A percentile compares a stretch with the other conserved stretches of the same genome.
phyloP scores from a whole-genome alignment of 2,113 vertebrate species.

The Mungos mungo region DNA sequence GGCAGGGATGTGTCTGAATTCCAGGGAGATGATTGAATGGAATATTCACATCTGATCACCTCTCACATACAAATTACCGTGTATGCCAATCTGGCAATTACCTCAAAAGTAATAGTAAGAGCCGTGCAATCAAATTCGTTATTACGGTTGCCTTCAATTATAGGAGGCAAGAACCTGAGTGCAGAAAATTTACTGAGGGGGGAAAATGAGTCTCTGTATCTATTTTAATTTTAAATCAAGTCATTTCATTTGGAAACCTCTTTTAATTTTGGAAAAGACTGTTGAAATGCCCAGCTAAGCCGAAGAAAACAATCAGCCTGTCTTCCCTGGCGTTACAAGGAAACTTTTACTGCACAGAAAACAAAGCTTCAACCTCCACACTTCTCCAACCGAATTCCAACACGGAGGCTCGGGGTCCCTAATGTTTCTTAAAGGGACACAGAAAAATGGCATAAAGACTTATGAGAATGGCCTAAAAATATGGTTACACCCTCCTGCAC shows the following conservation, averaged over 20 bases:
- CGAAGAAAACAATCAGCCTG: slow-evolving; percentile 52
- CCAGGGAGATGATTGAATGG: slow-evolving; percentile 66
- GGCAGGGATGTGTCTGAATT: slow-evolving; percentile 72
- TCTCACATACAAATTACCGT: slow-evolving; percentile 72
- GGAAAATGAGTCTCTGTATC: slow-evolving; percentile 49
- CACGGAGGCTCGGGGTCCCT: background rate
- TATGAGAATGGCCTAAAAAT: background rate
- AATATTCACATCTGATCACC: slow-evolving; percentile 70
- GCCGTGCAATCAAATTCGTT: slow-evolving; percentile 70
- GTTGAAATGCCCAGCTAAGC: slow-evolving; percentile 55
- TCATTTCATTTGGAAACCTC: slow-evolving; percentile 70
- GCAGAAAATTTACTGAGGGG: slow-evolving; percentile 53
- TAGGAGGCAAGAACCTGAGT: slow-evolving; percentile 63
- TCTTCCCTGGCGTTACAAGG: background rate
- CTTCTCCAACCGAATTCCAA: background rate
- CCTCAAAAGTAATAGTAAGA: slow-evolving; percentile 72
- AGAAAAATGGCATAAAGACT: background rate
- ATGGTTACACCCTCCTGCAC: background rate
- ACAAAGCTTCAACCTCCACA: background rate
- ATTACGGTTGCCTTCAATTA: slow-evolving; percentile 74
- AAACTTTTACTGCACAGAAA: slow-evolving; percentile 27
- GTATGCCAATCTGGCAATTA: slow-evolving; percentile 74
- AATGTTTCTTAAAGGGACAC: background rate
- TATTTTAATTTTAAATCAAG: slow-evolving; percentile 78
- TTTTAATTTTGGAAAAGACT: slow-evolving; percentile 64